phyloP scores from a whole-genome alignment of 1,140 invertebrate species.

The Bombus affinis region DNA sequence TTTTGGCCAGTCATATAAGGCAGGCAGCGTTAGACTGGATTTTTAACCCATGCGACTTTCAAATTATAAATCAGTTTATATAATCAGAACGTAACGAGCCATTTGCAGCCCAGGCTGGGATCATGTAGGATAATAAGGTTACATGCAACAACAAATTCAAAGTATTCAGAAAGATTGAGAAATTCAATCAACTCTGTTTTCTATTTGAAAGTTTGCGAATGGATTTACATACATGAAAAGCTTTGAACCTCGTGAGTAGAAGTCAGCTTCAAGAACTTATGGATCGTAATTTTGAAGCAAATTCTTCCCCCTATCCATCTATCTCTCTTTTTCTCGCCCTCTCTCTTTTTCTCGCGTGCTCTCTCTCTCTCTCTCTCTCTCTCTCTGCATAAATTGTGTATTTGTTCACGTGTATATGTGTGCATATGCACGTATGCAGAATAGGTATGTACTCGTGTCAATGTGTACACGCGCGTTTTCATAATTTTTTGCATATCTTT shows the following conservation, averaged over 20 bases:
- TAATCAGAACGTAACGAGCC: slow-evolving; percentile 57
- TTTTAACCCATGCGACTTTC: slow-evolving; percentile 76
- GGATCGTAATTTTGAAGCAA: slow-evolving; percentile 45
- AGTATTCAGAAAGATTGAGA: slow-evolving; percentile 65
- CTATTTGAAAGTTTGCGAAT: slow-evolving; percentile 68
- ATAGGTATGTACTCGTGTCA: neutral
- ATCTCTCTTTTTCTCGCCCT: neutral
- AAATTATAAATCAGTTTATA: slow-evolving; percentile 57
- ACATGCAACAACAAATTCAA: slow-evolving; percentile 71
- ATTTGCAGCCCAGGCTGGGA: slow-evolving; percentile 66
- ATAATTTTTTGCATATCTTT: neutral
- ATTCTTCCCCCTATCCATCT: neutral
- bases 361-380: neutral
- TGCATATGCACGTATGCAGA: neutral
- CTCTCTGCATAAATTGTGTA: neutral
- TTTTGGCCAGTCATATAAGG: slow-evolving; percentile 64
- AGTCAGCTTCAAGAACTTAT: slow-evolving; percentile 64
- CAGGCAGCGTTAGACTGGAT: slow-evolving; percentile 74
- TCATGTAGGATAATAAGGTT: slow-evolving; percentile 63
- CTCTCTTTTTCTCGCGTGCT: too few species aligned
- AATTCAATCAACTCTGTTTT: slow-evolving; percentile 67
- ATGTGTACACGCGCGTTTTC: neutral
- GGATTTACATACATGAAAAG: slow-evolving; percentile 69
- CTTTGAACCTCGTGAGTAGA: slow-evolving; percentile 65
- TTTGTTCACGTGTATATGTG: neutral